Base-by-base conservation (phyloP, 2,797 vertebrate species). In the Podarcis lilfordi region DNA sequence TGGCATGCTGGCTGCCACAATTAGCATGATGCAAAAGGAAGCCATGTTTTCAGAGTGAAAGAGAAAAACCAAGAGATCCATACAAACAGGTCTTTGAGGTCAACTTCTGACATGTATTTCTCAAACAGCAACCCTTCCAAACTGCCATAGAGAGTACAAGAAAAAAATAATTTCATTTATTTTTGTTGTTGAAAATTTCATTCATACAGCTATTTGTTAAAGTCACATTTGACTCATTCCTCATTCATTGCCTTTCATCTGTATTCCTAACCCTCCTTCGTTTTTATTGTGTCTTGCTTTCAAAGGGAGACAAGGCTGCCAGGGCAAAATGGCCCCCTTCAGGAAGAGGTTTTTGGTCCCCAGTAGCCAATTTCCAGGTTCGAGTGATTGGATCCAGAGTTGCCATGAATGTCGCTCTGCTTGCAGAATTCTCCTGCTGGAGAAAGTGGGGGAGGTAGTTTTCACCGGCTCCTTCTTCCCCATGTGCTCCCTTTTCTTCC, bases 21-120 rank as follows among this genome's bases (percentile, higher is more conserved):
- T 71, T 71, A 68, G 0, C 3, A 88, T 11, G 0, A 0, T 37
- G 37, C 32, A 37, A 72, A 72, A 32, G n/a, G 71, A 37, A 19
- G 37, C 32, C 27, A 15, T 43, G 43, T n/a, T 82, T 82, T 87
- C 4, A 0, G 69, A 66, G 19, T 85, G 72, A 87, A 59, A 66
- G 82, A 45, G 27, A 82, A 74, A 75, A 74, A 21, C 32, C 50
- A 35, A 23, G 3, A 35, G 25, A 75, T 35, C 11, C 8, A 29
- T 61, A 35, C 35, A 43, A 55, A 8, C 7, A 55, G 11, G 8
- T 50, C 19, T 10, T 19, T 50, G 40, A 45, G 27, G 27, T n/a
- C 40, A 59, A 66, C 13, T 86, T 32, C 23, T 8, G 5, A 50
- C 29, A 32, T 19, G 21, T 21, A 76, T 74, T 40, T 61, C 27